Conservation (phyloP, 2,888 invertebrate genomes). For the Papilio elwesi region DNA sequence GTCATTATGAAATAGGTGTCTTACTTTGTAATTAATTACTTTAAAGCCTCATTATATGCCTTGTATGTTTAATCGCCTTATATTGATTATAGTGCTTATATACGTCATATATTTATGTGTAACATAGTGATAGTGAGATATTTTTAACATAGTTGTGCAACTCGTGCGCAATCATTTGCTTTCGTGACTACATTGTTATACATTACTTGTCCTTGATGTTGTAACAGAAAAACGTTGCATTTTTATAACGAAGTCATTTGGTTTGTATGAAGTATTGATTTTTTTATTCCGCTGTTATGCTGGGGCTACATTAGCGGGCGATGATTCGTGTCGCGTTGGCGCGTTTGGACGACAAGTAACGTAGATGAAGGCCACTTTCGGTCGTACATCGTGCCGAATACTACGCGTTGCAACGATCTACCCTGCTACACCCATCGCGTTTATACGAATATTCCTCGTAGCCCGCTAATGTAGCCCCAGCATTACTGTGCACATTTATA, state of each 20-base stretch:
- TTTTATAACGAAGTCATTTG: neutral
- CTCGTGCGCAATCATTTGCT: neutral
- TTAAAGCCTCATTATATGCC: neutral
- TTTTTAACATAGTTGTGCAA: constrained; percentile 4
- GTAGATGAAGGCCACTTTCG: too few species aligned
- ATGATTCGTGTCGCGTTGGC: too few species aligned
- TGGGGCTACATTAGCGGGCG: too few species aligned
- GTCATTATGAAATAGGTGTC: too few species aligned
- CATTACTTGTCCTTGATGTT: neutral
- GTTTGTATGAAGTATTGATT: constrained; percentile 7
- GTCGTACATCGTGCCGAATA: too few species aligned
- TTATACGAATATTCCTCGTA: too few species aligned
- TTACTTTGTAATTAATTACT: too few species aligned
- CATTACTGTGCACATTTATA: neutral
- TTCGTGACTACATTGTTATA: neutral
- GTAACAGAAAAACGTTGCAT: neutral
- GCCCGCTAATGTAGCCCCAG: too few species aligned
- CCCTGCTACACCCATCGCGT: too few species aligned
- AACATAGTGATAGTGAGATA: neutral
- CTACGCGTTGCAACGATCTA: neutral
- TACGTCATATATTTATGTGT: neutral
- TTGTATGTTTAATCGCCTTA: neutral
- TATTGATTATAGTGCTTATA: too few species aligned
- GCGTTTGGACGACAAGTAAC: too few species aligned
- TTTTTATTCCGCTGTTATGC: neutral